Evolutionary conservation across 2,888 invertebrate species (phyloP).

Genomic region (Ametastegia equiseti): DNA sequence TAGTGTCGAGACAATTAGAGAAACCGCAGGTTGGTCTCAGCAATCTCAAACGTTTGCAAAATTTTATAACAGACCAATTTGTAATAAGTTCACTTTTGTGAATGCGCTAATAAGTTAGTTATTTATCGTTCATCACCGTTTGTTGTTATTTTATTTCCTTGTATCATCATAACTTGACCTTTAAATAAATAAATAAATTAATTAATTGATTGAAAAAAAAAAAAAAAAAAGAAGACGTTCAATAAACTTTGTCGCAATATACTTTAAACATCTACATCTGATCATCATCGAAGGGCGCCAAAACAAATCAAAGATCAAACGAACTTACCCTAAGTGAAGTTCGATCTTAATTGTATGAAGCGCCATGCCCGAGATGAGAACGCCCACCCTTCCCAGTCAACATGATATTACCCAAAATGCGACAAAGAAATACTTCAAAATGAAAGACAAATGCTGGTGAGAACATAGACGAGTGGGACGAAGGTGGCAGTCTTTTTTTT

Average conservation of each 20-base stretch:
- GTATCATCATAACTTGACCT: no score
- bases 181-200: no score
- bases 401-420: background rate
- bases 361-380: conserved; percentile 24
- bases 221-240: no score
- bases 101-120: background rate
- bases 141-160: no score
- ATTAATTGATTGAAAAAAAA: no score
- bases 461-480: no score
- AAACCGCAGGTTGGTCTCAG: background rate
- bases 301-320: conserved; percentile 11
- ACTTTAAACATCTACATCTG: no score
- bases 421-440: background rate
- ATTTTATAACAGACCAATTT: background rate
- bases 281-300: conserved; percentile 20
- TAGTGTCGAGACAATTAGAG: no score
- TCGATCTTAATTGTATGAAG: conserved; percentile 23
- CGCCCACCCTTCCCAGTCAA: conserved; percentile 4
- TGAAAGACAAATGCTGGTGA: no score
- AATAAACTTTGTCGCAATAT: no score
- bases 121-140: no score
- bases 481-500: no score
- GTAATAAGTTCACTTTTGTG: background rate
- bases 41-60: background rate
- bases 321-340: conserved; percentile 19